Conservation (phyloP, 2,888 invertebrate species). For the Bugula neritina region DNA sequence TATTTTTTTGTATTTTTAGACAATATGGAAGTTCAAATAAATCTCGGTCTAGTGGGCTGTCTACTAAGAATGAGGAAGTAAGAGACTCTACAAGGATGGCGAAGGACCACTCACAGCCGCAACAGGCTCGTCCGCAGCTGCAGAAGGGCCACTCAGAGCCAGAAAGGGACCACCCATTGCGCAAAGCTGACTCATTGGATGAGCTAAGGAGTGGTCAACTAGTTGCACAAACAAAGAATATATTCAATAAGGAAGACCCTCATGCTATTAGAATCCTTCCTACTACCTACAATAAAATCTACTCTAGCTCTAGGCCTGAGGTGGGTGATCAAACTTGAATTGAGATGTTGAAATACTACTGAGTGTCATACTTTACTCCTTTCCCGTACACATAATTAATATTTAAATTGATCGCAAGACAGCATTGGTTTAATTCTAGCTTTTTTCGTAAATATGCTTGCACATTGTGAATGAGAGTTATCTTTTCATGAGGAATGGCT, state of each 20-base stretch:
- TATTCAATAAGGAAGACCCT: neutral
- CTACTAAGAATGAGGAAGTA: too few relatives aligned
- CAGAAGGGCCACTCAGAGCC: neutral
- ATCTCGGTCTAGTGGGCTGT: neutral
- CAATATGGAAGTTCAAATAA: neutral
- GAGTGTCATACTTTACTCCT: too few relatives aligned
- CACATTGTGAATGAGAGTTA: too few relatives aligned
- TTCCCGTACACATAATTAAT: too few relatives aligned
- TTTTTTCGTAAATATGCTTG: too few relatives aligned
- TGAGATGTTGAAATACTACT: too few relatives aligned
- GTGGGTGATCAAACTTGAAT: too few relatives aligned
- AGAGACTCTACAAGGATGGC: too few relatives aligned
- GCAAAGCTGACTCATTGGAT: slow-evolving; percentile 9
- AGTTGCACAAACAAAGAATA: neutral
- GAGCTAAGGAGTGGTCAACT: neutral
- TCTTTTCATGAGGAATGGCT: too few relatives aligned
- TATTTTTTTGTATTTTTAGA: neutral
- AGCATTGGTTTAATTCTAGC: too few relatives aligned
- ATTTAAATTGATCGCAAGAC: too few relatives aligned
- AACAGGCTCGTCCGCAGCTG: neutral
- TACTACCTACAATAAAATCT: neutral
- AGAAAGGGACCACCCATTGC: neutral
- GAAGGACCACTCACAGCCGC: too few relatives aligned
- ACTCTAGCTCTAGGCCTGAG: neutral
- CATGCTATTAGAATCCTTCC: neutral